Conservation (phyloP, 2,797 vertebrate genomes). For the Lagocephalus sceleratus region DNA sequence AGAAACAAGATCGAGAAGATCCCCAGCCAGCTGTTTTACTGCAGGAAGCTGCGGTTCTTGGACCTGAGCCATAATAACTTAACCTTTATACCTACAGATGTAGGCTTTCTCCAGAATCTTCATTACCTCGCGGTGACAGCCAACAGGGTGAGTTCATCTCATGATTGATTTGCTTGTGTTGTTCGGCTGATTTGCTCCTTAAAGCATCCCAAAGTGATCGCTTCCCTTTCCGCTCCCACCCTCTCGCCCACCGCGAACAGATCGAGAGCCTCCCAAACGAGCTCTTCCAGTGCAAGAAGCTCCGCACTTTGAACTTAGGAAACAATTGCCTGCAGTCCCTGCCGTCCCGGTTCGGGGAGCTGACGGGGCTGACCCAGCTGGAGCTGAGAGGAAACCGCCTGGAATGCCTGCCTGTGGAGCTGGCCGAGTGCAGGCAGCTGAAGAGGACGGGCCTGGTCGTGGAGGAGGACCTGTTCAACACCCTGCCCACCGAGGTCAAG, state of each 20-base stretch:
- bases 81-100: conserved; percentile 85
- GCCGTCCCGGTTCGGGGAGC: conserved; percentile 93
- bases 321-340: conserved; percentile 93
- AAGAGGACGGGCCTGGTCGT: conserved; percentile 91
- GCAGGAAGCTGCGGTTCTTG: conserved; percentile 91
- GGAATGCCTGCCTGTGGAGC: conserved; percentile 95
- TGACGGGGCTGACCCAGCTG: conserved; percentile 89
- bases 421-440: conserved; percentile 91
- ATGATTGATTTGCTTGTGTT: neutral
- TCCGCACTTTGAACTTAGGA: conserved; percentile 91
- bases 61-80: conserved; percentile 98
- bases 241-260: conserved; percentile 56
- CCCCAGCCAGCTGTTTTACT: conserved; percentile 93
- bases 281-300: conserved; percentile 97
- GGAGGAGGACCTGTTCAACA: conserved; percentile 95
- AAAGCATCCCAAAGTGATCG: neutral
- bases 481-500: conserved; percentile 91
- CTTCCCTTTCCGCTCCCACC: conserved; percentile 3
- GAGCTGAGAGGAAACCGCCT: conserved; percentile 94
- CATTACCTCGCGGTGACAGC: conserved; percentile 95
- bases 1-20: conserved; percentile 98
- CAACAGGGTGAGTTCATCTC: conserved; percentile 80
- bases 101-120: conserved; percentile 91
- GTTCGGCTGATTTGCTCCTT: neutral
- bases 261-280: conserved; percentile 94